Evolutionary conservation across 2,888 invertebrate genomes (phyloP), one percentile per base, ranked within the genome.

Genomic region (Halictus quadricinctus): DNA sequence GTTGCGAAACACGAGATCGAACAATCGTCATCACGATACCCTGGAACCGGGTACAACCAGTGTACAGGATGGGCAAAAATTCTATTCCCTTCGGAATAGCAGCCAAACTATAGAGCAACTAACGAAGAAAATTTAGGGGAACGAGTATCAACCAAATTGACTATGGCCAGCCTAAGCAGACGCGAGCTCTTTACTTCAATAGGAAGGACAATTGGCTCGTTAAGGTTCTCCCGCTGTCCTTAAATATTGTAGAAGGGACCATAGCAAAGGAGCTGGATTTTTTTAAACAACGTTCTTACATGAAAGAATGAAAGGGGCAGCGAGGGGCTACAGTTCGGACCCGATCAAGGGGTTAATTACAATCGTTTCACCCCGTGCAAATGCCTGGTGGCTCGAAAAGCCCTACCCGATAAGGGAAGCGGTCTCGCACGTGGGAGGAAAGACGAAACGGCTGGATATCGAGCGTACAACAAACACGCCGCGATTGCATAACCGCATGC

Each of bases 401-500:
- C 50, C 74, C 69, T 72, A 21, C n/a, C 58, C 76, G 72, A 80
- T 78, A 88, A 66, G 70, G 87, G 73, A 81, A 79, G 75, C 83
- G 72, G n/a, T 72, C 12, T 25, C 83, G 76, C 66, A 66, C 83
- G 84, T 84, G 81, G 85, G 76, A 81, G 81, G 75, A 86, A 79
- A 81, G 78, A 78, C 43, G 84, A 86, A 84, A 84, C 83, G 72
- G 43, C 25, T 79, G 72, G 80, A 84, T 88, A 86, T 89, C 83
- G 84, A 76, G 83, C 85, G 77, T 80, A 87, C 88, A 87, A 91
- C 88, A 88, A 89, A 89, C 83, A 87, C 73, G 84, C 48, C 54
- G 80, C 54, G 25, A 89, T 92, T 91, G 88, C 90, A 88, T 91
- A 90, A 91, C 73, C 21, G 80, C 41, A 80, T 90, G 89, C 90